Base-by-base conservation (phyloP, 2,888 invertebrate genomes). In the Tetropium fuscum region DNA sequence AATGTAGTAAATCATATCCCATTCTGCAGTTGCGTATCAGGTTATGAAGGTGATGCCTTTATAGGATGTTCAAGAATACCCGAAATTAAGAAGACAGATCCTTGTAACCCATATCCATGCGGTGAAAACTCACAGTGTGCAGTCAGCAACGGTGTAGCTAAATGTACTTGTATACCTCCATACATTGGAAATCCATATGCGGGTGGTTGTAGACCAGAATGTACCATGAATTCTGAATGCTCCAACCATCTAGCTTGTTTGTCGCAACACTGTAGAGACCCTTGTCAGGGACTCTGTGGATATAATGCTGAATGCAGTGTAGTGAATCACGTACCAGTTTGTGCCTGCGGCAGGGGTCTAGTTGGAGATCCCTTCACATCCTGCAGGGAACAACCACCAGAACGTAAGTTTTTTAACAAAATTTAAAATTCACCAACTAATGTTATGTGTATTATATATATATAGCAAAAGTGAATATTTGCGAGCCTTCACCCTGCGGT, bases 131-230 rank as follows among this genome's bases (percentile, higher is more conserved):
- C 95, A 0, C 84, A 91, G 57, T 95, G 95, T 75, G 86, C 87
- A 0, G 87, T 88, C 19, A 83, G 87, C 1, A 89, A 91, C 70
- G 89, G 89, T 11, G 83, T 84, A 19, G 88, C 90, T 0, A 87
- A 89, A 68, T 95, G 95, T 78, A 85, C 86, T n/a, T 95, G 95
- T 75, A 92, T 95, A 74, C 92, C 94, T 57, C 94, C 94, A 2
- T 93, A 94, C 74, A 88, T 92, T 63, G 95, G 95, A 5, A 93
- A 95, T 83, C 94, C 94, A 2, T 94, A 93, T 76, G 87, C 88
- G 10, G 90, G 91, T 11, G 94, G 94, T 22, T 95, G 95, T 74
- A 86, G 91, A 63, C 94, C 94, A 1, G 95, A 95, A 82, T 95
- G 95, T 79, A 87, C 90, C 7, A 87, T 89, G 65, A 93, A 91